Percentiles rank a stretch among this genome's conserved stretches.
Conservation (phyloP, 2,888 invertebrate species). For the Brassicogethes aeneus region DNA sequence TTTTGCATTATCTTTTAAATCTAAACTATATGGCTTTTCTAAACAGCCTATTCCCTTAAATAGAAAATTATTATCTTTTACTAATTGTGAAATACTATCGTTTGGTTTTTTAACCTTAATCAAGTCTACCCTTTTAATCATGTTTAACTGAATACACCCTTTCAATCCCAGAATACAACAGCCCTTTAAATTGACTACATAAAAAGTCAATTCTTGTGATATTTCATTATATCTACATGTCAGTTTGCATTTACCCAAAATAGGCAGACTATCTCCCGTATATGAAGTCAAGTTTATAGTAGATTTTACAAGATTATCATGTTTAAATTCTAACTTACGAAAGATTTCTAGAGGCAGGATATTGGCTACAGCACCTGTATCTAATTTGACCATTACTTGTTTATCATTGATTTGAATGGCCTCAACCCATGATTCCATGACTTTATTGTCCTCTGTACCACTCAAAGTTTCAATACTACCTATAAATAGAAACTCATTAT, state of each 20-base stretch:
- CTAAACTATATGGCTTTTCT: constrained; percentile 19
- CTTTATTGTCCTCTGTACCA: neutral
- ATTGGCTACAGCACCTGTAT: constrained; percentile 11
- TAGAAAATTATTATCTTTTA: too few species aligned
- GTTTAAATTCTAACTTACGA: constrained; percentile 3
- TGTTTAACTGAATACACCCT: too few species aligned
- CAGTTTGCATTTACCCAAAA: constrained; percentile 3
- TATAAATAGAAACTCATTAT: constrained; percentile 3
- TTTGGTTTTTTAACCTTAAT: too few species aligned
- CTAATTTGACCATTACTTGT: constrained; percentile 8
- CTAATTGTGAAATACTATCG: too few species aligned
- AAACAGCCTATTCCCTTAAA: constrained; percentile 21
- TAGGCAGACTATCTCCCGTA: too few species aligned
- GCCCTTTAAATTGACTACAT: too few species aligned
- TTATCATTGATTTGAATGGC: neutral
- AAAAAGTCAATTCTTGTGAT: constrained; percentile 3
- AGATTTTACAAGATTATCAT: too few species aligned
- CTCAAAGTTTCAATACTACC: constrained; percentile 4
- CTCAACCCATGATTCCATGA: constrained; percentile 6
- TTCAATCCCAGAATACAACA: too few species aligned
- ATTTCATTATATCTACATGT: constrained; percentile 7
- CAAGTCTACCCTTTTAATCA: too few species aligned
- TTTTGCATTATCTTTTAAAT: too few species aligned
- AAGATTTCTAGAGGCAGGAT: constrained; percentile 7
- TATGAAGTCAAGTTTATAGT: too few species aligned